Conservation (phyloP, 2,113 vertebrate species). For the Gnathonemus longibarbis region DNA sequence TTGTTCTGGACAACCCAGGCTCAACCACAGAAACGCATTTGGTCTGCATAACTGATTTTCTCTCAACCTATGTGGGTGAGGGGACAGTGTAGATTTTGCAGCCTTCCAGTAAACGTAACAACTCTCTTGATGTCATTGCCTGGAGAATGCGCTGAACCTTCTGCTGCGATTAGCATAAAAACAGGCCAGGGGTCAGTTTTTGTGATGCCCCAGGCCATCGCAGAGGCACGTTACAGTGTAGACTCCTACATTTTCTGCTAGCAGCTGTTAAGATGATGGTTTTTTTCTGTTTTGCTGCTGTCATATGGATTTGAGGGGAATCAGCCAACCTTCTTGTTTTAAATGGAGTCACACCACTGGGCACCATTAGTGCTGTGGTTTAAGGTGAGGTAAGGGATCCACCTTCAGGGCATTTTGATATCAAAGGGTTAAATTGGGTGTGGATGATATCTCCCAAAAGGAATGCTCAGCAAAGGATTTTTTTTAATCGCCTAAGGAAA, state of each 20-base stretch:
- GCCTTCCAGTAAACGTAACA: conserved; percentile 27
- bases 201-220: background rate
- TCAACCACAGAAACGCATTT: conserved; percentile 24
- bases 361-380: background rate
- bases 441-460: background rate
- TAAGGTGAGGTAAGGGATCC: background rate
- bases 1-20: conserved; percentile 28
- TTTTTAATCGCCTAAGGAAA: background rate
- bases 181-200: background rate
- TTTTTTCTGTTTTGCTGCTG: background rate
- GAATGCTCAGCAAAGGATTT: background rate
- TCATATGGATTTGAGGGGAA: background rate
- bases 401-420: background rate
- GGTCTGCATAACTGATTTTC: conserved; percentile 23
- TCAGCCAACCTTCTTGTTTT: background rate
- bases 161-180: conserved; percentile 16
- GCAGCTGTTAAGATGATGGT: background rate
- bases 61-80: conserved; percentile 28
- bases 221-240: background rate
- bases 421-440: background rate
- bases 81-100: conserved; percentile 26
- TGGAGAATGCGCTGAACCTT: conserved; percentile 16
- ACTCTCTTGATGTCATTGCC: conserved; percentile 30
- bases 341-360: background rate
- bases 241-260: background rate